Conservation (phyloP, 2,888 invertebrate species). For the Strigamia transsilvanica region DNA sequence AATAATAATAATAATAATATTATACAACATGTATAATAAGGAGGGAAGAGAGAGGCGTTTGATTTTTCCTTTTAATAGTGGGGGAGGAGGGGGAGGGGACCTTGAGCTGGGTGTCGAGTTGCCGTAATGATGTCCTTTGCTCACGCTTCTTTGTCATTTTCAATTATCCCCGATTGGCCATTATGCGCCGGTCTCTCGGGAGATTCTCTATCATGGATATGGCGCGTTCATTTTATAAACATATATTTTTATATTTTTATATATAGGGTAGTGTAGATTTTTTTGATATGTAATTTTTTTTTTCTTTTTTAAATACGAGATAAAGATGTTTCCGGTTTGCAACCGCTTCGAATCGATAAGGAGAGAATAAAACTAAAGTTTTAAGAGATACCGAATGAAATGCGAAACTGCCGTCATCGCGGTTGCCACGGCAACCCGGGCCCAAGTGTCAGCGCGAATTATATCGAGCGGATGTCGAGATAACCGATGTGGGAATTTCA, state of each 20-base stretch:
- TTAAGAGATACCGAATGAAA: neutral
- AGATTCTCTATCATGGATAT: too few relatives aligned
- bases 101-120: neutral
- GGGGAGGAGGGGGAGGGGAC: too few relatives aligned
- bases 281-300: too few relatives aligned
- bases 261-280: too few relatives aligned
- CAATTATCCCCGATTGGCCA: constrained; percentile 6
- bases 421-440: neutral
- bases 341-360: neutral
- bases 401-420: neutral
- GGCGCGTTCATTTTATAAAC: too few relatives aligned
- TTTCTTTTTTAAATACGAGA: too few relatives aligned
- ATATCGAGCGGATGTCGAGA: constrained; percentile 8
- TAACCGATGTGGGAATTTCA: constrained; percentile 2
- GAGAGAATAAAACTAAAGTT: neutral
- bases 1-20: too few relatives aligned
- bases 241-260: too few relatives aligned
- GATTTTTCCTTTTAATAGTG: too few relatives aligned
- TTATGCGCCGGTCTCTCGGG: neutral
- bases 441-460: constrained; percentile 8
- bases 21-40: too few relatives aligned
- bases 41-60: neutral
- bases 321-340: too few relatives aligned
- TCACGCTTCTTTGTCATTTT: neutral
- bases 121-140: neutral